Evolutionary conservation across 2,888 invertebrate genomes (phyloP).

Genomic region (Laspeyria flexula): DNA sequence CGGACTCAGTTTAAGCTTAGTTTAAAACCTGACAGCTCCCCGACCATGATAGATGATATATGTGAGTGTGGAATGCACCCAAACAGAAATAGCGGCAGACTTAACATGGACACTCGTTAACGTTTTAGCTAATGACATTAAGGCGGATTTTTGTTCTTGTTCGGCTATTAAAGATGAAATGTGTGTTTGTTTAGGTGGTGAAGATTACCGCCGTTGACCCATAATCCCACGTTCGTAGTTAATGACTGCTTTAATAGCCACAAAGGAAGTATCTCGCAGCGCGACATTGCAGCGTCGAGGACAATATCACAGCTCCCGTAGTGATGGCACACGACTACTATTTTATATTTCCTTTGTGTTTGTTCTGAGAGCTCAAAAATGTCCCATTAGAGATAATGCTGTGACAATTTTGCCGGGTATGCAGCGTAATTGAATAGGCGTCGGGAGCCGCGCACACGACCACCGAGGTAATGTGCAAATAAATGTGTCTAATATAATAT

Average conservation of each 20-base stretch:
- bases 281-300: constrained; percentile 58
- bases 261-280: constrained; percentile 60
- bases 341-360: constrained; percentile 72
- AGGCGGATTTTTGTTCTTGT: constrained; percentile 53
- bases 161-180: constrained; percentile 50
- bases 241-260: constrained; percentile 66
- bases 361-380: constrained; percentile 75
- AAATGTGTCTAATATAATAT: constrained; percentile 68
- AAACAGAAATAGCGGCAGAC: constrained; percentile 68
- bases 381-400: constrained; percentile 77
- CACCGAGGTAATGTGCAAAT: constrained; percentile 68
- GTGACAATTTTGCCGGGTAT: constrained; percentile 75
- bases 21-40: constrained; percentile 74
- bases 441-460: constrained; percentile 77
- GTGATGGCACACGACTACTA: constrained; percentile 78
- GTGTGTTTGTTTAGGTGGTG: constrained; percentile 55
- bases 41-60: constrained; percentile 74
- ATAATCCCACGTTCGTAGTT: constrained; percentile 59
- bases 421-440: constrained; percentile 81
- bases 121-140: constrained; percentile 69
- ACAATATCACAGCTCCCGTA: constrained; percentile 78
- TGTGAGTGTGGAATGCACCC: constrained; percentile 61
- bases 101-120: constrained; percentile 60
- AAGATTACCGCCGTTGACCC: constrained; percentile 44
- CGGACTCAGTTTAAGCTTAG: constrained; percentile 70